These are phyloP conservation scores for Amazona vittata DNA, from an alignment of 2,113 vertebrate genomes.

Conservation along the genomic window DNA sequence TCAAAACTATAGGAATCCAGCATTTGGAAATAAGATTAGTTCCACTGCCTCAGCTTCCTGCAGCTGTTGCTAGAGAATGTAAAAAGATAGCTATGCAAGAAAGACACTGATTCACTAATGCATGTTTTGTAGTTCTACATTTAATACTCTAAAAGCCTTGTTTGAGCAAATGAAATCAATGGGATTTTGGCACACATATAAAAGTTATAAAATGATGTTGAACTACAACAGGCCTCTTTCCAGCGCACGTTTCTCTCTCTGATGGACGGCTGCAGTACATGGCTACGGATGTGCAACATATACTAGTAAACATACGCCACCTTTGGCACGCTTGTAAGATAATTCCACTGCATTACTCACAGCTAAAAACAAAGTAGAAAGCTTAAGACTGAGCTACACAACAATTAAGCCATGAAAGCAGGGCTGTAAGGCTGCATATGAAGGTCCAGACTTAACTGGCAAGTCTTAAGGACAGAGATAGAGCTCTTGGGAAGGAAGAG, in stretches of 20 bases:
- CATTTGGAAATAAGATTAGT: constrained; percentile 80
- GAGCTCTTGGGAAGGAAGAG: background rate
- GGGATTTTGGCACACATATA: background rate
- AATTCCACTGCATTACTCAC: background rate
- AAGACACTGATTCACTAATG: background rate
- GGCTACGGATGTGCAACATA: background rate
- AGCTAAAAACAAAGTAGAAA: background rate
- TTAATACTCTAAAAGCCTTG: background rate
- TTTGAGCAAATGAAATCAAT: background rate
- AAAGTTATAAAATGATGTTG: background rate
- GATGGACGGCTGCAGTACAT: background rate
- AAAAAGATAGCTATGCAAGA: constrained; percentile 19
- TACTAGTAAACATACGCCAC: background rate
- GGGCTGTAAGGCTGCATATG: background rate
- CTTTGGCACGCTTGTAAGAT: background rate
- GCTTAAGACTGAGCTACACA: background rate
- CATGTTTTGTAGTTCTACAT: background rate
- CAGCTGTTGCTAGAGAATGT: constrained; percentile 69
- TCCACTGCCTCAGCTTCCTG: constrained; percentile 35
- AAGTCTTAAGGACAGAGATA: background rate
- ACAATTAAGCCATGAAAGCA: background rate
- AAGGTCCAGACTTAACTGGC: background rate
- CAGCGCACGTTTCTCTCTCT: background rate
- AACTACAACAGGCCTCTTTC: background rate
- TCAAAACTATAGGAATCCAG: constrained; percentile 76